Evolutionary conservation across 2,797 vertebrate species (phyloP).

Genomic region (Hydrolagus colliei): DNA sequence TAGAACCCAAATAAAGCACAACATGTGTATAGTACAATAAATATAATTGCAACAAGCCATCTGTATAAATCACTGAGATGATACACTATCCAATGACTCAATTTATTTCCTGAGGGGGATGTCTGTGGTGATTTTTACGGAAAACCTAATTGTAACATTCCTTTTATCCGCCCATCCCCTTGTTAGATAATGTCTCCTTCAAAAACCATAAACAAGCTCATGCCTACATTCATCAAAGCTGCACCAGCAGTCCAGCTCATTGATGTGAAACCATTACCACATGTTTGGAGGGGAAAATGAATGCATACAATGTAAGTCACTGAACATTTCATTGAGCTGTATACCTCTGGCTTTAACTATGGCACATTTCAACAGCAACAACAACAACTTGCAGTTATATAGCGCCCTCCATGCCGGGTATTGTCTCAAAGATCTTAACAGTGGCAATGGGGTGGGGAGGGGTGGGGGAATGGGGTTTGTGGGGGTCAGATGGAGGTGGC

Average conservation of each 20-base stretch:
- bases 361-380: background rate
- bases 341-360: too few relatives aligned
- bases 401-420: background rate
- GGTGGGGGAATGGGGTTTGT: too few relatives aligned
- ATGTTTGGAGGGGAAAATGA: background rate
- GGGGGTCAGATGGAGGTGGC: too few relatives aligned
- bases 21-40: background rate
- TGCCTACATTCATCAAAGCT: constrained; percentile 4
- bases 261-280: background rate
- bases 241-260: background rate
- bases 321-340: too few relatives aligned
- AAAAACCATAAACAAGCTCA: background rate
- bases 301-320: too few relatives aligned
- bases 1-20: background rate
- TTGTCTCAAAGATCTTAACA: background rate
- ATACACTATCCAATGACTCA: constrained; percentile 7
- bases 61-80: background rate
- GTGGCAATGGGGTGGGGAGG: too few relatives aligned
- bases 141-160: background rate
- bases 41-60: background rate
- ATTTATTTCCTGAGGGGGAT: constrained; percentile 9
- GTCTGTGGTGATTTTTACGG: background rate
- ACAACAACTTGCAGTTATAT: background rate
- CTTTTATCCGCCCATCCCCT: constrained; percentile 2
- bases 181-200: constrained; percentile 25